These are phyloP conservation scores for Chamaea fasciata DNA, from an alignment of 2,113 vertebrate species.

Conservation along the genomic window DNA sequence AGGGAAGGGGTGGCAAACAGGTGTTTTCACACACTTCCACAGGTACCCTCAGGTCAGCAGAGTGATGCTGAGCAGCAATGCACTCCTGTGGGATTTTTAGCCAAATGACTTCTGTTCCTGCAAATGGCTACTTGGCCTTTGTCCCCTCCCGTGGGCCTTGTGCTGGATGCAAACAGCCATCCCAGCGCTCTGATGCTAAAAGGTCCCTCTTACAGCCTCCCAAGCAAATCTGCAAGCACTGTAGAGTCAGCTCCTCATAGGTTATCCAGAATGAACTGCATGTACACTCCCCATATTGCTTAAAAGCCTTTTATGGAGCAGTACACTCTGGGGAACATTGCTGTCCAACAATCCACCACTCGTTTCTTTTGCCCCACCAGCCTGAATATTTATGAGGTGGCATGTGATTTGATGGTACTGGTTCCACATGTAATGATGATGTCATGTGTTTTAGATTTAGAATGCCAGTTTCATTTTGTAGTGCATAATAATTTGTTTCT, in stretches of 20 bases:
- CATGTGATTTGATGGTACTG: conserved; percentile 60
- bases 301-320: background rate
- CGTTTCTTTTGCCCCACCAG: conserved; percentile 53
- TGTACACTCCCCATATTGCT: background rate
- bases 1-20: background rate
- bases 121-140: background rate
- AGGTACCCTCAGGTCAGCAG: rapidly evolving
- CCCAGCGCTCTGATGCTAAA: background rate
- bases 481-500: conserved; percentile 63
- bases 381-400: conserved; percentile 65
- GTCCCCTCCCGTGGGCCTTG: background rate
- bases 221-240: background rate
- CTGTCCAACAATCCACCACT: conserved; percentile 38
- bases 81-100: background rate
- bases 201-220: background rate
- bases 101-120: background rate
- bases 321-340: background rate
- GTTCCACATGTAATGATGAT: conserved; percentile 66
- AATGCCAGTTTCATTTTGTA: conserved; percentile 68
- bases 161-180: background rate
- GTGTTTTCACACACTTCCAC: background rate
- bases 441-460: conserved; percentile 69
- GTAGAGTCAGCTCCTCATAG: background rate
- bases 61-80: background rate
- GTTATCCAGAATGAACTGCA: background rate